Base-by-base conservation (phyloP, 2,888 invertebrate genomes). In the Lasioglossum pauxillum region DNA sequence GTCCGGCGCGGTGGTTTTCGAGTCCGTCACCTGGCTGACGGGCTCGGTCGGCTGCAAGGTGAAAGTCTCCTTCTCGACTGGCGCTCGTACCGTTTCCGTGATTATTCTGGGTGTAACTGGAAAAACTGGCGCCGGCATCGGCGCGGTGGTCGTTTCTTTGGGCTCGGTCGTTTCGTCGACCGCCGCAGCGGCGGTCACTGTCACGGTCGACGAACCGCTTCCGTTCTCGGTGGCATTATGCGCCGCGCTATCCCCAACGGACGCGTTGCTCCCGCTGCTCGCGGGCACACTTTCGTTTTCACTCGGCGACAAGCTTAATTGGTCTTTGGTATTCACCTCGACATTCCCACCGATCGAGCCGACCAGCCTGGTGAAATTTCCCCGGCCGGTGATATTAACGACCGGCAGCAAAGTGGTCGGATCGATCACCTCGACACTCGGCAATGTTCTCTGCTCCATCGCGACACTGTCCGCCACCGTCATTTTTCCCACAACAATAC, bases 101-200 rank as follows among this genome's bases (percentile, higher is more conserved):
- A 89, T 75, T 80, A 90, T 89, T 86, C 86, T 89, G 72, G 93
- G 93, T 5, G 94, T 94, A 53, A 93, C 93, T 53, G 94, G 92
- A 77, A 93, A 93, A 67, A 90, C 87, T 8, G 93, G 89, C 27
- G 87, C 57, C 72, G 87, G 78, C 7, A 82, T 60, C 14, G 86
- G 85, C 35, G 87, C 60, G 35, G 82, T 76, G 35, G 84, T 77
- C 75, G 78, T 83, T 23, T 83, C 84, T 60, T 69, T 86, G 16
- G 79, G 78, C 69, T 78, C 84, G 60, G 86, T 73, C 41, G 80
- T 85, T 49, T 89, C 88, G 80, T 57, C 77, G 71, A 14, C 71
- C 64, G 81, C 67, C 75, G 89, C 81, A 44, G 89, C 82, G 60
- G 85, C 88, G 76, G 85, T 88, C 84, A 83, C 85, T 80, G 85